Base-by-base conservation (phyloP, 35 echinoderm and acorn worm species). In the Ophiothrix spiculata region DNA sequence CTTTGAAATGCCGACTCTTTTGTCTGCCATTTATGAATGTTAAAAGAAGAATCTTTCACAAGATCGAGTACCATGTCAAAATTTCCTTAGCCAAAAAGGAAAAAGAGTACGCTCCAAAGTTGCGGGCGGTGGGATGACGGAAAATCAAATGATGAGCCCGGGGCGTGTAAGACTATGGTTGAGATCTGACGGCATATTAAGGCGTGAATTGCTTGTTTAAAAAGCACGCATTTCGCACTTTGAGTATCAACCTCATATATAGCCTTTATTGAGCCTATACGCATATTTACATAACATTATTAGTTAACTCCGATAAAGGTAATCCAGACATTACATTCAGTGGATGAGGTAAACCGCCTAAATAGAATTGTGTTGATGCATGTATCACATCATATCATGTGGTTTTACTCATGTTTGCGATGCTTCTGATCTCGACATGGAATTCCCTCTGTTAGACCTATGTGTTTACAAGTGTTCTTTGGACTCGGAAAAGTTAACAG, bases 221-320 rank as follows among this genome's bases (percentile, higher is more conserved):
- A 69, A 69, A 69, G 60, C 60, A 15, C 60, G 29, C 60, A 69
- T 69, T 69, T n/a, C 16, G 6, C 60, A 69, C 60, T 69, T n/a
- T 69, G 60, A 49, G 42, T 49, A 49, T 49, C 42, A 49, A 6
- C 42, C 42, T 49, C n/a, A n/a, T n/a, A n/a, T n/a, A 49, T 49
- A 49, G 8, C 60, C 60, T 69, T 69, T 25, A 11, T 69, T 28
- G 60, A 69, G 60, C 60, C 23, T 25, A 69, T 54, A 11, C 1
- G 17, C 29, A 25, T 69, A 69, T 69, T 69, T 69, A n/a, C 60
- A 69, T 28, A 69, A 69, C 60, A 69, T 69, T 69, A 69, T 69
- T 69, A 10, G 8, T 69, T 69, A 69, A 25, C 60, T 10, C 60
- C n/a, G n/a, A 69, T 49, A 69, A 25, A 69, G 60, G 60, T 69